Evolutionary conservation across 2,888 invertebrate species (phyloP).

Genomic region (Coremacera marginata): DNA sequence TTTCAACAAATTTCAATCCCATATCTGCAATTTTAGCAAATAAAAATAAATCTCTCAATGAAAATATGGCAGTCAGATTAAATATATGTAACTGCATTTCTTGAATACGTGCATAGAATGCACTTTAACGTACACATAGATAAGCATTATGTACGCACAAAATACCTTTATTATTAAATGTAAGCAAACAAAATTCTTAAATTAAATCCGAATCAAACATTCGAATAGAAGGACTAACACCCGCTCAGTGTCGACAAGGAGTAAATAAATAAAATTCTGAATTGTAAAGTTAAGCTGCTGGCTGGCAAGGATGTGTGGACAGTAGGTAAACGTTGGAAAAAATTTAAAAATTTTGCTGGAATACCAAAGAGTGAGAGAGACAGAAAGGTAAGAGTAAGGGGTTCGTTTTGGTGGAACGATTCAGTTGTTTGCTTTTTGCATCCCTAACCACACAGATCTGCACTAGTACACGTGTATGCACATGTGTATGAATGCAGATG

Average conservation of each 20-base stretch:
- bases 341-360: background rate
- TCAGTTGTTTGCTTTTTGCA: conserved; percentile 48
- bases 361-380: background rate
- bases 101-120: no score
- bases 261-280: background rate
- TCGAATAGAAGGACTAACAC: background rate
- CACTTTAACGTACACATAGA: no score
- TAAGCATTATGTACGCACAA: no score
- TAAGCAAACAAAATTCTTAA: background rate
- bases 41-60: no score
- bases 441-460: conserved; percentile 29
- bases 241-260: background rate
- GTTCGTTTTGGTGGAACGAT: background rate
- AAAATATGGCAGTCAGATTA: no score
- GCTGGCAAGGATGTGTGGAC: background rate
- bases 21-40: no score
- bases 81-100: no score
- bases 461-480: background rate
- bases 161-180: background rate
- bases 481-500: no score
- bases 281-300: background rate
- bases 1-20: no score
- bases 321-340: background rate
- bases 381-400: background rate
- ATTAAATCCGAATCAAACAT: background rate